Conservation (phyloP, 1,140 invertebrate genomes). For the Mercenaria mercenaria region DNA sequence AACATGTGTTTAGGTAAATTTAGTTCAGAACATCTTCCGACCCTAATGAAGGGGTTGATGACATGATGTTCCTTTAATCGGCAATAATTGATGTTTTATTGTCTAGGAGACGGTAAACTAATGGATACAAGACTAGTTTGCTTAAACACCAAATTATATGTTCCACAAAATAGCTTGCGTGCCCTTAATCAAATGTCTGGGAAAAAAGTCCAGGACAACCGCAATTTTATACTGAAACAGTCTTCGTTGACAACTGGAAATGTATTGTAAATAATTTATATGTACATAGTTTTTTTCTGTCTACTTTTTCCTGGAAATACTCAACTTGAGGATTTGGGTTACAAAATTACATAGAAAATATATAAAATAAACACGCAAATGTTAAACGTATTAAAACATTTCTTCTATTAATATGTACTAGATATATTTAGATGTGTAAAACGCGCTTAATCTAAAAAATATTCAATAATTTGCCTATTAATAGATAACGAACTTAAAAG, state of each 20-base stretch:
- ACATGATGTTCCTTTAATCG: slow-evolving; percentile 54
- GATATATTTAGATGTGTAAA: too few relatives aligned
- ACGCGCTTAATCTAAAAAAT: too few relatives aligned
- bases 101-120: slow-evolving; percentile 30
- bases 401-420: too few relatives aligned
- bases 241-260: slow-evolving; percentile 2
- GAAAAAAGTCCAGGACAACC: background rate
- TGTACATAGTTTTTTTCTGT: background rate
- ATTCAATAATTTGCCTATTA: too few relatives aligned
- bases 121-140: slow-evolving; percentile 51
- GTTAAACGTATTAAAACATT: too few relatives aligned
- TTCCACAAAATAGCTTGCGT: slow-evolving; percentile 53
- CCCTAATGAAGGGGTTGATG: slow-evolving; percentile 31
- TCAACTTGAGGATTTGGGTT: too few relatives aligned
- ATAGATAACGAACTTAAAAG: too few relatives aligned
- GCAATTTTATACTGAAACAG: slow-evolving; percentile 3
- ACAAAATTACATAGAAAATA: too few relatives aligned
- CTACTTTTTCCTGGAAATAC: too few relatives aligned
- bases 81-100: slow-evolving; percentile 61
- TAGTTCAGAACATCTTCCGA: background rate
- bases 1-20: slow-evolving; percentile 54
- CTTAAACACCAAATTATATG: slow-evolving; percentile 57
- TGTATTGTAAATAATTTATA: background rate
- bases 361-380: too few relatives aligned
- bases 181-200: slow-evolving; percentile 48